Evolutionary conservation across 2,113 vertebrate genomes (phyloP).

Genomic region (Calcarius ornatus): DNA sequence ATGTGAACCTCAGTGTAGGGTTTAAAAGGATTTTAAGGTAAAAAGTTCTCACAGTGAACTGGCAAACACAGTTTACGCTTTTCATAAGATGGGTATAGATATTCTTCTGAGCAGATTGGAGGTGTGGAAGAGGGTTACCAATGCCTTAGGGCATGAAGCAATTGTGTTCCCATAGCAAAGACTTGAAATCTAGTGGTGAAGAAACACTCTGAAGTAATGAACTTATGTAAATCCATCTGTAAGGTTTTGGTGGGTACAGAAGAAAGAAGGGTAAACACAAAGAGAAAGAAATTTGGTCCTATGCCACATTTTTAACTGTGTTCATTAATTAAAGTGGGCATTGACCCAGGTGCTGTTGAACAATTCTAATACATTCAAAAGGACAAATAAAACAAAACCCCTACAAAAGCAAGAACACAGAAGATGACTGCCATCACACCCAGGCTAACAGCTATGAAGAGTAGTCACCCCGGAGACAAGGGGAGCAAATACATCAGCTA

Average conservation of each 20-base stretch:
- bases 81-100: neutral
- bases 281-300: neutral
- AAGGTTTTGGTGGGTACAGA: neutral
- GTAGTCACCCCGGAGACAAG: neutral
- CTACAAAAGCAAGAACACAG: neutral
- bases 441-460: neutral
- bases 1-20: neutral
- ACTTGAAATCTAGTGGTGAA: neutral
- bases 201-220: neutral
- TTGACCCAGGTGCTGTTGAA: neutral
- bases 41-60: neutral
- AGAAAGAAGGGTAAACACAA: neutral
- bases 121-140: neutral
- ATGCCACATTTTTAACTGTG: neutral
- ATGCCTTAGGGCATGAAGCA: neutral
- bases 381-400: neutral
- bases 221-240: neutral
- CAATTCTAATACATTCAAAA: neutral
- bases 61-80: neutral
- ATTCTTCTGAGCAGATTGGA: neutral
- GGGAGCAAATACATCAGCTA: neutral
- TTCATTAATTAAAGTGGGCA: neutral
- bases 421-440: neutral
- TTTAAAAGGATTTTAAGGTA: neutral
- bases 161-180: neutral